These are phyloP conservation scores for Cryptotermes secundus DNA, from an alignment of 1,140 invertebrate genomes.

Conservation along the genomic window DNA sequence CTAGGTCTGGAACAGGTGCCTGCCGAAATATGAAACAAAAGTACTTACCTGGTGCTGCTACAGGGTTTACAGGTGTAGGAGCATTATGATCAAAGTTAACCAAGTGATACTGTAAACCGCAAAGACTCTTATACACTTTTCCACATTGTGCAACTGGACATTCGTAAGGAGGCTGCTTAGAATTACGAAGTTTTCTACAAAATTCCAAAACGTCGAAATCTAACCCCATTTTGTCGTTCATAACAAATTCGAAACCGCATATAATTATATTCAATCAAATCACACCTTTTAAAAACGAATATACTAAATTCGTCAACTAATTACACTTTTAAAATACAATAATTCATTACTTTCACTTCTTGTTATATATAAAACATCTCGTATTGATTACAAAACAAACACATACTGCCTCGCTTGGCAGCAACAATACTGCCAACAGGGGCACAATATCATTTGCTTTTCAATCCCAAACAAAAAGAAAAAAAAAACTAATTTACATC, in stretches of 20 bases:
- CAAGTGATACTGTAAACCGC: conserved; percentile 82
- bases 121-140: conserved; percentile 81
- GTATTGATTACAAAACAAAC: background rate
- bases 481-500: too few species aligned
- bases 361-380: background rate
- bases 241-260: background rate
- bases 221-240: conserved; percentile 59
- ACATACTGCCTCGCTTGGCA: background rate
- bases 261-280: background rate
- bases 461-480: too few species aligned
- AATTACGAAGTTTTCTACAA: conserved; percentile 74
- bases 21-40: background rate
- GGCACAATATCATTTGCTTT: too few species aligned
- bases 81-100: conserved; percentile 81
- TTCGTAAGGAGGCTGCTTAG: conserved; percentile 78
- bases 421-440: too few species aligned
- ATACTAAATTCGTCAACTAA: too few species aligned
- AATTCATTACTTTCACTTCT: background rate
- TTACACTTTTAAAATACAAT: background rate
- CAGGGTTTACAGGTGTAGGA: conserved; percentile 46
- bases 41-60: conserved; percentile 21
- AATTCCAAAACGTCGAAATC: conserved; percentile 84
- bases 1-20: too few species aligned
- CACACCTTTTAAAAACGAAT: background rate
- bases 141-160: conserved; percentile 82